Evolutionary conservation across 2,797 vertebrate species (phyloP).

Genomic region (Centroberyx gerrardi): DNA sequence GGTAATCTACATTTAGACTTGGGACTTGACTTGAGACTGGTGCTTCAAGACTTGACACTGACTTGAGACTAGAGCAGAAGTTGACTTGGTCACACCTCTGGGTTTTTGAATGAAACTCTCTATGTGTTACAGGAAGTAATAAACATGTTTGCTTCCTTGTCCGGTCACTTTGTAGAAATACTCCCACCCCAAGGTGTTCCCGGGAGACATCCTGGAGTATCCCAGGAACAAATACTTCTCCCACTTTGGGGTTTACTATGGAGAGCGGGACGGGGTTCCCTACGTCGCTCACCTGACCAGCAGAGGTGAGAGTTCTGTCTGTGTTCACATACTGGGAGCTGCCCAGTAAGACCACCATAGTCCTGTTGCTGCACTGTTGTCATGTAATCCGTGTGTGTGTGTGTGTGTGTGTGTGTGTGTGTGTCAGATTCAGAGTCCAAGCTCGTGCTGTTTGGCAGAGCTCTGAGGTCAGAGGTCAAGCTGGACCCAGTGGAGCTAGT

Average conservation of each 20-base stretch:
- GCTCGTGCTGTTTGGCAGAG: constrained; percentile 82
- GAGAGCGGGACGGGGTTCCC: constrained; percentile 83
- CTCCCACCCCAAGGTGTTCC: constrained; percentile 75
- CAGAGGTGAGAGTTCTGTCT: constrained; percentile 70
- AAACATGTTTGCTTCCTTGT: neutral
- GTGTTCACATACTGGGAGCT: neutral
- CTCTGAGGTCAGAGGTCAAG: constrained; percentile 82
- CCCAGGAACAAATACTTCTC: constrained; percentile 85
- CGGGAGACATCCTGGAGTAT: constrained; percentile 87
- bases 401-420: constrained; percentile 23
- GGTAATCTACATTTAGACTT: no score
- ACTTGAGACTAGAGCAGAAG: neutral
- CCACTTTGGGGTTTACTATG: constrained; percentile 86
- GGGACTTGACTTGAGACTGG: no score
- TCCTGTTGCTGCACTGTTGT: no score
- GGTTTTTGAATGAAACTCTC: neutral
- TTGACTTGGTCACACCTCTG: neutral
- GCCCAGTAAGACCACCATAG: no score
- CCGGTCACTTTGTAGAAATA: constrained; percentile 58
- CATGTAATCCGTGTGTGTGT: constrained; percentile 3
- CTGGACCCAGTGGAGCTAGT: constrained; percentile 84
- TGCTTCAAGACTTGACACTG: no score
- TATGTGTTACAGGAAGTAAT: neutral
- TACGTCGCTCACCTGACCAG: constrained; percentile 86
- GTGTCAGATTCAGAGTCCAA: constrained; percentile 82